Base-by-base conservation (phyloP, 2,797 vertebrate species). In the Enteromius afrohamiltoni region DNA sequence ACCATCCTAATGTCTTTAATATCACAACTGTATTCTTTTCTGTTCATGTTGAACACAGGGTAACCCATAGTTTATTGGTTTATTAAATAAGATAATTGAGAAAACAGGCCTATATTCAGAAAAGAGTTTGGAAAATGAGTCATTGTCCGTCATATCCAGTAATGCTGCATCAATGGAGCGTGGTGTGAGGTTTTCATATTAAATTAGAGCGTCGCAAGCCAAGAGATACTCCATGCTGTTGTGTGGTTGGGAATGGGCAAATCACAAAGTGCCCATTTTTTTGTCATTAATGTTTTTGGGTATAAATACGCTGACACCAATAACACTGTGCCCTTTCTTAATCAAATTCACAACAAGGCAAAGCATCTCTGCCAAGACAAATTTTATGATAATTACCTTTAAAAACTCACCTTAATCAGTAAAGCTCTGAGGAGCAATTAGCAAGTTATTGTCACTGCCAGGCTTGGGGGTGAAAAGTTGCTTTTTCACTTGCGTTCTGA, bases 131-230 rank as follows among this genome's bases (percentile, higher is more conserved):
- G 78, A 80, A 80, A 80, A 80, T 55, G 67, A 70, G 37, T 70
- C 79, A 80, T 71, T 71, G 71, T 71, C 23, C 19, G 1, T 55
- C 34, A 58, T 55, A 70, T 80, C 42, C n/a, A 55, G 77, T 65
- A 68, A 58, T 69, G 77, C 26, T 51, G 21, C 9, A 58, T 70
- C 68, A 80, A 14, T 80, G 67, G 23, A 80, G 67, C 76, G 31
- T 65, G 69, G 60, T n/a, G 6, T 69, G 29, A 82, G 85, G 79
- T 62, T 87, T 21, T 47, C 69, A 23, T 85, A 64, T 83, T 86
- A 58, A 71, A 67, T 51, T 23, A 79, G 53, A 75, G 26, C 23
- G 0, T 65, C 14, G 3, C 0, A 0, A 17, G 69, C 67, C 55
- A 65, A 53, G 60, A 67, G 4, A 75, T 67, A n/a, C 3, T 6